These are phyloP conservation scores for Mesorhabditis belari DNA, from an alignment of 2,888 invertebrate genomes.

Conservation along the genomic window DNA sequence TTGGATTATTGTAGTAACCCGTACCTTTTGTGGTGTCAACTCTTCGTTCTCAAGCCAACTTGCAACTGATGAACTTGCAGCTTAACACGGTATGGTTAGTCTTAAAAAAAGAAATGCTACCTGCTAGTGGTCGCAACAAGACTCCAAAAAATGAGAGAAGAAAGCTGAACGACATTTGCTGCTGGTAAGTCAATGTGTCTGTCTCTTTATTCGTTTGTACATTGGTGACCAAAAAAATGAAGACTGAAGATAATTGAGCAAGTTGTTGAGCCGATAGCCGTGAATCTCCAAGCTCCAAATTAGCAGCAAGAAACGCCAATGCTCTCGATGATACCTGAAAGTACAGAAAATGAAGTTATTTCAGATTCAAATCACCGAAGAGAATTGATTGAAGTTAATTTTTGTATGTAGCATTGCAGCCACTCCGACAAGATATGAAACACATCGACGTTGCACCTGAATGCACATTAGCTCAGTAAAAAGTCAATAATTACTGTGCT, in stretches of 20 bases:
- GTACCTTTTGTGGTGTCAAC: too few species aligned
- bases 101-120: too few species aligned
- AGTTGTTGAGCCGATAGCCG: background rate
- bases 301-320: background rate
- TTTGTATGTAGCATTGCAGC: background rate
- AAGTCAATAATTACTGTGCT: background rate
- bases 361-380: background rate
- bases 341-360: too few species aligned
- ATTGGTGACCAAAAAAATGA: background rate
- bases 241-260: background rate
- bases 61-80: too few species aligned
- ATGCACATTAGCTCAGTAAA: background rate
- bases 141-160: background rate
- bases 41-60: too few species aligned
- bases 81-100: too few species aligned
- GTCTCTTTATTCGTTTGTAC: background rate
- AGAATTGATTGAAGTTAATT: background rate
- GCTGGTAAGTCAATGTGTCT: background rate
- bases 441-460: background rate
- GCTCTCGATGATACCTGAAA: background rate
- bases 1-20: too few species aligned
- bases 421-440: background rate
- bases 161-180: too few species aligned
- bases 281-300: background rate
- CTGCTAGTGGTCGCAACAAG: too few species aligned